A percentile compares a stretch with the other conserved stretches of the same genome.
phyloP scores from a whole-genome alignment of 2,113 vertebrate genomes.

The Marcusenius ussheri region DNA sequence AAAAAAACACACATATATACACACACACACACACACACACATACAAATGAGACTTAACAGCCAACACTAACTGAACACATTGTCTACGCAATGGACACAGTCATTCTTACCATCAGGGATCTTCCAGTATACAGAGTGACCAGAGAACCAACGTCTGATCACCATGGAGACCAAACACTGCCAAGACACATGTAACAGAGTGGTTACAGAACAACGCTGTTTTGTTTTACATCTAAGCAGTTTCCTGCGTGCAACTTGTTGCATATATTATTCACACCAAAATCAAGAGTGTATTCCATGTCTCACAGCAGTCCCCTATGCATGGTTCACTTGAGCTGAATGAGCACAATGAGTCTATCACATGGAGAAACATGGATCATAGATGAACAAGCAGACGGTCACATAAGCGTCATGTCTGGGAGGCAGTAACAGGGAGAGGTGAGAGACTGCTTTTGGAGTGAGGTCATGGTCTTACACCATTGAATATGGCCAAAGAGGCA shows the following conservation, averaged over 20 bases:
- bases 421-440: not conserved
- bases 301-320: not conserved
- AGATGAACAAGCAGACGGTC: conserved; percentile 4
- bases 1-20: not conserved
- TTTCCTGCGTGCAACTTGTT: not conserved
- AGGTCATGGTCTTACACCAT: not conserved
- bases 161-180: conserved; percentile 16
- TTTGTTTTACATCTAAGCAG: conserved; percentile 18
- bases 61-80: not conserved
- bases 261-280: conserved; percentile 5
- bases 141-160: conserved; percentile 13
- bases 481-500: not conserved
- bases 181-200: conserved; percentile 11
- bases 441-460: not conserved
- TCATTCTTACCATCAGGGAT: not conserved
- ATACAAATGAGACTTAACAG: not conserved
- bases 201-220: not conserved
- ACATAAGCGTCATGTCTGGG: conserved; percentile 2
- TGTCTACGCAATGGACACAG: not conserved
- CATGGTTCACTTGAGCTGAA: not conserved
- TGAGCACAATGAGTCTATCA: not conserved
- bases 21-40: not conserved
- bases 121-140: not conserved
- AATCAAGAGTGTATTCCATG: not conserved
- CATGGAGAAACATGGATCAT: not conserved